Conservation (phyloP, 2,797 vertebrate genomes). For the Adrianichthys oophorus region DNA sequence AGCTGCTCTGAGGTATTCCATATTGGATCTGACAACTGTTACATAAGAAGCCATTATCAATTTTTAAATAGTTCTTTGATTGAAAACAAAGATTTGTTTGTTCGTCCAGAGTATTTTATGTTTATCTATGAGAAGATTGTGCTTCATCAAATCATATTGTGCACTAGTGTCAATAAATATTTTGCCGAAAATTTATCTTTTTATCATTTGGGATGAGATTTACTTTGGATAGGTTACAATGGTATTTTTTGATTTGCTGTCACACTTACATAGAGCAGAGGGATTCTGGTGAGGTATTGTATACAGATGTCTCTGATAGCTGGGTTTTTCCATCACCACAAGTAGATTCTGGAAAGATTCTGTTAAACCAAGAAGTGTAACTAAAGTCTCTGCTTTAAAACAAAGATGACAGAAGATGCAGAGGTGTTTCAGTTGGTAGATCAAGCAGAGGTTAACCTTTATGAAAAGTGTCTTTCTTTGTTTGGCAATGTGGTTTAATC, state of each 20-base stretch:
- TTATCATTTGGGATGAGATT: too few relatives aligned
- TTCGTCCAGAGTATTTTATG: too few relatives aligned
- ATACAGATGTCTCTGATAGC: slow-evolving; percentile 28
- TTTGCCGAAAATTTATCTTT: too few relatives aligned
- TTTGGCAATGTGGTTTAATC: slow-evolving; percentile 32
- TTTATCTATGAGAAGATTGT: too few relatives aligned
- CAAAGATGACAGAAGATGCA: slow-evolving; percentile 11
- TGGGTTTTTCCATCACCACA: slow-evolving; percentile 19
- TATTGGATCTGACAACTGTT: too few relatives aligned
- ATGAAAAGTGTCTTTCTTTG: slow-evolving; percentile 27
- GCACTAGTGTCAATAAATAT: too few relatives aligned
- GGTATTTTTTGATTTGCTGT: slow-evolving; percentile 13
- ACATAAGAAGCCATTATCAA: too few relatives aligned
- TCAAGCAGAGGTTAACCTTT: slow-evolving; percentile 18
- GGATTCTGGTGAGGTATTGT: slow-evolving; percentile 42
- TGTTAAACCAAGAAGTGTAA: slow-evolving; percentile 45
- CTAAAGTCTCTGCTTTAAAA: slow-evolving; percentile 36
- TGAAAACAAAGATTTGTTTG: too few relatives aligned
- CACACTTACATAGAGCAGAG: slow-evolving; percentile 38
- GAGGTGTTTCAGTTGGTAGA: slow-evolving; percentile 10
- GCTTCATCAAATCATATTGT: too few relatives aligned
- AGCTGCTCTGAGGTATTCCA: too few relatives aligned
- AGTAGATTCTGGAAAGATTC: slow-evolving; percentile 27
- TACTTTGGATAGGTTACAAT: too few relatives aligned
- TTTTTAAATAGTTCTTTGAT: too few relatives aligned